phyloP scores from a whole-genome alignment of 2,797 vertebrate species.

The Myripristis murdjan region DNA sequence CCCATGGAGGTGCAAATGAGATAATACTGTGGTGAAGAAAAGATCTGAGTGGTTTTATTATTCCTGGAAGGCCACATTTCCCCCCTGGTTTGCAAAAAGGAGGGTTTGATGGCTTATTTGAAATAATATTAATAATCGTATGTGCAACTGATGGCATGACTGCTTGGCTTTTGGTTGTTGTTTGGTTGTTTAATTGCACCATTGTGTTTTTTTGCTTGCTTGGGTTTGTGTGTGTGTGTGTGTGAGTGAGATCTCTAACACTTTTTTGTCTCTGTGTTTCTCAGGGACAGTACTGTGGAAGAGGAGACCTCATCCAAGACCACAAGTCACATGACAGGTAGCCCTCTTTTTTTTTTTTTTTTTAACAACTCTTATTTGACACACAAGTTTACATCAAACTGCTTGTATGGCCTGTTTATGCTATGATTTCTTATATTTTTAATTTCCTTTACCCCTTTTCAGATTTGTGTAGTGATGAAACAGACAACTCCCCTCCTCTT shows the following conservation, averaged over 20 bases:
- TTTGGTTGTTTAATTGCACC: no score
- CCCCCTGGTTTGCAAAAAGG: conserved; percentile 7
- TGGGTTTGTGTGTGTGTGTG: background rate
- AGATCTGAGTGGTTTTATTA: conserved; percentile 18
- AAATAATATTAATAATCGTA: no score
- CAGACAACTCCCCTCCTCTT: conserved; percentile 86
- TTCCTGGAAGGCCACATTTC: conserved; percentile 1
- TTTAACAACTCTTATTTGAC: background rate
- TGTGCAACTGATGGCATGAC: no score
- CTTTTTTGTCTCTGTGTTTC: conserved; percentile 33
- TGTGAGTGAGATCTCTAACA: conserved; percentile 26
- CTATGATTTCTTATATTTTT: background rate
- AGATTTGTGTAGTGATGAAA: conserved; percentile 84
- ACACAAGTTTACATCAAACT: background rate
- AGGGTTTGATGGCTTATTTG: background rate
- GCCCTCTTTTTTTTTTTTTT: background rate
- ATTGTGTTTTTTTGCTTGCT: background rate
- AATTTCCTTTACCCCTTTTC: conserved; percentile 29
- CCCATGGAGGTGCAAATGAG: conserved; percentile 65
- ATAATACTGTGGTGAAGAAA: conserved; percentile 28
- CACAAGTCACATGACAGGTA: conserved; percentile 84
- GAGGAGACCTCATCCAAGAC: conserved; percentile 74
- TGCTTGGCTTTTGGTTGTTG: no score
- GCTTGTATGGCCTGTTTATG: background rate
- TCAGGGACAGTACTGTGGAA: conserved; percentile 61